Conservation (phyloP, 2,113 vertebrate species). For the Mormoops blainvillei region DNA sequence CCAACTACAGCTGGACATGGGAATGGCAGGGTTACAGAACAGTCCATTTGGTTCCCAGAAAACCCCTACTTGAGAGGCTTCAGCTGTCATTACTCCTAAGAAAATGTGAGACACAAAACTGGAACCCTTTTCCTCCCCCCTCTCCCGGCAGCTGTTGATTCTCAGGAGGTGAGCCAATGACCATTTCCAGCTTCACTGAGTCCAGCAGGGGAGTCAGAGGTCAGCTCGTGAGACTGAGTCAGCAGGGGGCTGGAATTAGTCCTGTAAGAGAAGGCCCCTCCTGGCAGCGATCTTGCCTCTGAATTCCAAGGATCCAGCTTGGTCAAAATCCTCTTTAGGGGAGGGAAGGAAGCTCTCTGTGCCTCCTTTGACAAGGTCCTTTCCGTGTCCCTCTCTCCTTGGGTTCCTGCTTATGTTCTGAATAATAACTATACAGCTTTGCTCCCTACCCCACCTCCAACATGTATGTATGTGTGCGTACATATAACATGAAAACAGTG, state of each 20-base stretch:
- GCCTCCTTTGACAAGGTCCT: background rate
- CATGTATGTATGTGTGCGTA: accelerated
- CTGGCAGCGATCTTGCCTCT: background rate
- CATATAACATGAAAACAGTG: background rate
- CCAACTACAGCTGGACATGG: background rate
- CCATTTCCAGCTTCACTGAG: background rate
- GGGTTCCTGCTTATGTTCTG: background rate
- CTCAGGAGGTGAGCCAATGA: slow-evolving; percentile 11
- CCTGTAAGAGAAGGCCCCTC: background rate
- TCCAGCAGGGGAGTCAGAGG: slow-evolving; percentile 9
- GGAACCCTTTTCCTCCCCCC: background rate
- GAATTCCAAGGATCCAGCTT: background rate
- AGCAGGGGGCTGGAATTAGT: background rate
- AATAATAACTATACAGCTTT: background rate
- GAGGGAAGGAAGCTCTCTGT: background rate
- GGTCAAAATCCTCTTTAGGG: background rate
- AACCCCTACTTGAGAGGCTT: background rate
- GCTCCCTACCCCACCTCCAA: background rate
- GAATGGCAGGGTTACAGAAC: background rate
- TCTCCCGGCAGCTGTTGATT: background rate
- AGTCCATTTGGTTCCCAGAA: background rate
- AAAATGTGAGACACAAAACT: background rate
- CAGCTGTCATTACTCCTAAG: background rate
- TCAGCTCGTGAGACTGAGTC: slow-evolving; percentile 35
- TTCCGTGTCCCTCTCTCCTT: background rate